These are phyloP conservation scores for Cyphomyrus discorhynchus DNA, from an alignment of 2,113 vertebrate species.

Conservation along the genomic window DNA sequence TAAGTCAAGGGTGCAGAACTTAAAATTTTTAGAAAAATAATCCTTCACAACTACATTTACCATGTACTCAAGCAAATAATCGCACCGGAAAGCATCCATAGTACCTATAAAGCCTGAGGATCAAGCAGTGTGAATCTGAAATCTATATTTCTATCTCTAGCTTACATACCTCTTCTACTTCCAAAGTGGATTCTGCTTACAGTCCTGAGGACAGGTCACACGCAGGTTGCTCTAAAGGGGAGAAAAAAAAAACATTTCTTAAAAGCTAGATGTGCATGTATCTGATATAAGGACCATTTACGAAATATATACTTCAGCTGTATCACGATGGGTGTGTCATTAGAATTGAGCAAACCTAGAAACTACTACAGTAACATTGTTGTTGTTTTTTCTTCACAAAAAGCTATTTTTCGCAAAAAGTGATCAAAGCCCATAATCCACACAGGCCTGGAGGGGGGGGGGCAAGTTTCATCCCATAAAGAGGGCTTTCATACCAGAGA, in stretches of 20 bases:
- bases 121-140: neutral
- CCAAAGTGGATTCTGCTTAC: slow-evolving; percentile 1
- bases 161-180: neutral
- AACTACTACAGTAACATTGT: neutral
- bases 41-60: neutral
- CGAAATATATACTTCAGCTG: neutral
- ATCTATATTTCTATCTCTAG: neutral
- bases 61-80: neutral
- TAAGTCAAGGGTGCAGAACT: neutral
- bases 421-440: neutral
- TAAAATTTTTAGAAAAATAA: neutral
- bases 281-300: neutral
- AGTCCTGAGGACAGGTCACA: neutral
- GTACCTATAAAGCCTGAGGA: neutral
- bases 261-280: neutral
- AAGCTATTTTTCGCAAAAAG: neutral
- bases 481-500: neutral
- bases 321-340: neutral
- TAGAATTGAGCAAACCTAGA: neutral
- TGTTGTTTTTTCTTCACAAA: neutral
- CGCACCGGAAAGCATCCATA: neutral
- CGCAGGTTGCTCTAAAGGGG: neutral
- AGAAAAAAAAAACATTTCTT: neutral
- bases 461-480: neutral
- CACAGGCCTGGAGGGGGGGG: neutral